Evolutionary conservation across 2,797 vertebrate species (phyloP).

Genomic region (Hippocampus kuda): DNA sequence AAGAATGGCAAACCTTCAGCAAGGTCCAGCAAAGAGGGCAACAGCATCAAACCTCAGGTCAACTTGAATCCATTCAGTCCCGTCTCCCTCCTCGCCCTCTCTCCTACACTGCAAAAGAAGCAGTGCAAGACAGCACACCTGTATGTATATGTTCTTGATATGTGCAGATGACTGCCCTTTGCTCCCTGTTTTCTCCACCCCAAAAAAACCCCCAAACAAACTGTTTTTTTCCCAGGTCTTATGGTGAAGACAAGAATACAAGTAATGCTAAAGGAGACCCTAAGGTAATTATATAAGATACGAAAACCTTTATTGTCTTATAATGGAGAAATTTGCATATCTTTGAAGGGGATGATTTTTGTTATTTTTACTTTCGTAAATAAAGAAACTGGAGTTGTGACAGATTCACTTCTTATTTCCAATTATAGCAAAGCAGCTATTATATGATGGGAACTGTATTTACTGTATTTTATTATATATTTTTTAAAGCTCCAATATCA

Average conservation of each 20-base stretch:
- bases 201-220: not conserved
- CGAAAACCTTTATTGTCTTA: too few species aligned
- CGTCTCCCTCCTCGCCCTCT: conserved; percentile 85
- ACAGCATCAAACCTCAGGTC: conserved; percentile 70
- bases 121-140: conserved; percentile 84
- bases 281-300: conserved; percentile 67
- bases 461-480: not conserved
- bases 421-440: too few species aligned
- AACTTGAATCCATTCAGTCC: conserved; percentile 99
- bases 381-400: too few species aligned
- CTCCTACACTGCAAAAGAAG: conserved; percentile 75
- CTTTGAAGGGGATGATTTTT: not conserved
- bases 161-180: not conserved
- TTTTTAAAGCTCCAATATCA: too few species aligned
- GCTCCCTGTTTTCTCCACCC: not conserved
- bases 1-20: conserved; percentile 74
- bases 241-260: conserved; percentile 88
- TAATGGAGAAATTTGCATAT: not conserved
- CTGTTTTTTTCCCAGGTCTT: conserved; percentile 66
- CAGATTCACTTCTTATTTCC: too few species aligned
- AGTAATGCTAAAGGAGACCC: conserved; percentile 88
- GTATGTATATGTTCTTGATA: conserved; percentile 61
- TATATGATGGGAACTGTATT: not conserved
- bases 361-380: too few species aligned
- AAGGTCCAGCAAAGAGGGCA: conserved; percentile 58